Evolutionary conservation across 2,113 vertebrate species (phyloP), one percentile per base, ranked within the genome.

Genomic region (Colossoma macropomum): DNA sequence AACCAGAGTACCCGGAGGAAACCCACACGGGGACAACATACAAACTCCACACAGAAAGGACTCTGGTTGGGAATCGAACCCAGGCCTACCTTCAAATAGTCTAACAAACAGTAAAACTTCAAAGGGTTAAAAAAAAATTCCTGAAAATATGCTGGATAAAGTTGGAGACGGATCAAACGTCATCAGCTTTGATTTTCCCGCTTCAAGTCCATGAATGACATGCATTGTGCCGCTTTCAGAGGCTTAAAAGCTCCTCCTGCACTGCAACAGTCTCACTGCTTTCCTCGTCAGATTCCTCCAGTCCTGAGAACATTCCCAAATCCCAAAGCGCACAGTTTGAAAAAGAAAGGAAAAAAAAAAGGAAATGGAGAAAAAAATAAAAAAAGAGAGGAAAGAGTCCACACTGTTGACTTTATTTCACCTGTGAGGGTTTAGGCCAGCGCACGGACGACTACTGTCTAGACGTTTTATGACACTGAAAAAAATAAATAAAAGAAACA

Each of bases 381-480:
- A 19, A 27, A 34, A 54, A n/a, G 21, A 34, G 45, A 75, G 23
- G n/a, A 54, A 71, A 34, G 59, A 8, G 27, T 70, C 70, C 68
- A 23, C n/a, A 66, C 41, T 60, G 79, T 69, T 59, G 70, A 75
- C 45, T 54, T 84, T 41, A 62, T 76, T 41, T 83, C 70, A 69
- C 63, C 70, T n/a, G 11, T 34, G 60, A 77, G 30, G 21, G 16
- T 54, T 76, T 41, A 77, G 27, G 28, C 83, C 60, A 65, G 32
- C 21, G 17, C 12, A 23, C 27, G 38, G 75, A 48, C 48, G 73
- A 34, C 75, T 79, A 21, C 83, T 66, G 86, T 86, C 86, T 84
- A 84, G 79, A 89, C 62, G 38, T n/a, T 79, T 82, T 78, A 84
- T 87, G 82, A 84, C 21, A 72, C 27, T 77, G 62, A 48, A 75